A percentile compares a stretch with the other conserved stretches of the same genome.
phyloP scores from a whole-genome alignment of 2,113 vertebrate species.

The Bombycilla garrulus region DNA sequence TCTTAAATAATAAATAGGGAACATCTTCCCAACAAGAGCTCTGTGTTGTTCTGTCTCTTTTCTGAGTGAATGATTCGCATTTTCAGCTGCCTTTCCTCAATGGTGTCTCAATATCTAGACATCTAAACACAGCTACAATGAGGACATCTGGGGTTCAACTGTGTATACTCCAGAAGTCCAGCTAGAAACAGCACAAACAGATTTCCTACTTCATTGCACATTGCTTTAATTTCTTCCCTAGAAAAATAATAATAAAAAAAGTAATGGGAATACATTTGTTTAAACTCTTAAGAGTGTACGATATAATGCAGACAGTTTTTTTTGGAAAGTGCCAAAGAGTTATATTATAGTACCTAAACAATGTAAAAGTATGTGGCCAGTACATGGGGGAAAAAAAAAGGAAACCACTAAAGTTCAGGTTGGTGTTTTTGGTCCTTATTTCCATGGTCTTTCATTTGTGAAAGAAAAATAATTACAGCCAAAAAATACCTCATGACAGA shows the following conservation, averaged over 20 bases:
- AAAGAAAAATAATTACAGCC: not conserved
- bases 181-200: not conserved
- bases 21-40: not conserved
- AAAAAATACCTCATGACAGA: not conserved
- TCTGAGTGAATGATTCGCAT: not conserved
- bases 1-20: slow-evolving; percentile 6
- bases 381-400: not conserved
- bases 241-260: not conserved
- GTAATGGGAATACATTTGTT: not conserved
- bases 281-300: not conserved
- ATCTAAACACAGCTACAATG: not conserved
- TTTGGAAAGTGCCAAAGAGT: not conserved
- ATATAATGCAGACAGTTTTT: not conserved
- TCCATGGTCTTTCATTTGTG: not conserved
- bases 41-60: not conserved
- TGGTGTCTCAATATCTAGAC: not conserved
- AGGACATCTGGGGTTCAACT: not conserved
- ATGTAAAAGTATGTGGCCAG: not conserved
- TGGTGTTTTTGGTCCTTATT: not conserved
- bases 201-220: not conserved
- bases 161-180: not conserved
- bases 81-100: not conserved
- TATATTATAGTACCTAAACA: not conserved
- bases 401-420: accelerated
- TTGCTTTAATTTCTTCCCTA: not conserved